These are phyloP conservation scores for Arvicanthis niloticus DNA, from an alignment of 2,113 vertebrate genomes.

Conservation along the genomic window DNA sequence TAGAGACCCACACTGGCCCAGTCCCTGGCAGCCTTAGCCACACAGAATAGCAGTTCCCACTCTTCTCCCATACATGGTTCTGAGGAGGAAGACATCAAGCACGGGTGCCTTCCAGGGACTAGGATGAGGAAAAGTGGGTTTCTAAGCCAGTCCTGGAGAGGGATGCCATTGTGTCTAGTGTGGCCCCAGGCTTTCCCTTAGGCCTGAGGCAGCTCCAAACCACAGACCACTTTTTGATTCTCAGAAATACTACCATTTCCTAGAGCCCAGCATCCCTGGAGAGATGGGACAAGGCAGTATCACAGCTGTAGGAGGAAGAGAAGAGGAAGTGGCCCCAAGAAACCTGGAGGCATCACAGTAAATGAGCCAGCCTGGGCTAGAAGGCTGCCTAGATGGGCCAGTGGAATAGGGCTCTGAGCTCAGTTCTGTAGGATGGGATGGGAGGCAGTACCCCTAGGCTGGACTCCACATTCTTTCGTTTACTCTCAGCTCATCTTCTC, in stretches of 20 bases:
- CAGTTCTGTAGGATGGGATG: not conserved
- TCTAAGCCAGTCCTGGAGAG: conserved; percentile 49
- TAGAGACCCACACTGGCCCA: not conserved
- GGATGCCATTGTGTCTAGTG: conserved; percentile 30
- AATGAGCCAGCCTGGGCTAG: not conserved
- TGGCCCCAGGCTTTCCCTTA: conserved; percentile 64
- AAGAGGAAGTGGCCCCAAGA: conserved; percentile 37
- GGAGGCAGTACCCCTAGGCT: not conserved
- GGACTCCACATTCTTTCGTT: not conserved
- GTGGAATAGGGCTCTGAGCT: not conserved
- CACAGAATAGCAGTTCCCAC: not conserved
- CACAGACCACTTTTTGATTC: conserved; percentile 66
- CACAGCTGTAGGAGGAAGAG: not conserved
- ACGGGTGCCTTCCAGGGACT: not conserved
- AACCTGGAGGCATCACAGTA: conserved; percentile 18
- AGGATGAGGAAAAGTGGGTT: not conserved
- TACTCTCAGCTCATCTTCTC: not conserved
- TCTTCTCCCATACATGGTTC: not conserved
- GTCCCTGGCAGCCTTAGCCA: not conserved
- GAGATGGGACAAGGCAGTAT: too few species aligned
- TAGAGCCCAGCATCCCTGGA: conserved; percentile 29
- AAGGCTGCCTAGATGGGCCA: not conserved
- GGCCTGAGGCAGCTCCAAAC: conserved; percentile 54
- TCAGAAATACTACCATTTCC: conserved; percentile 73
- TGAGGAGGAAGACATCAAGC: not conserved